Base-by-base conservation (phyloP, 1,140 invertebrate genomes). In the Cryptotermes secundus region DNA sequence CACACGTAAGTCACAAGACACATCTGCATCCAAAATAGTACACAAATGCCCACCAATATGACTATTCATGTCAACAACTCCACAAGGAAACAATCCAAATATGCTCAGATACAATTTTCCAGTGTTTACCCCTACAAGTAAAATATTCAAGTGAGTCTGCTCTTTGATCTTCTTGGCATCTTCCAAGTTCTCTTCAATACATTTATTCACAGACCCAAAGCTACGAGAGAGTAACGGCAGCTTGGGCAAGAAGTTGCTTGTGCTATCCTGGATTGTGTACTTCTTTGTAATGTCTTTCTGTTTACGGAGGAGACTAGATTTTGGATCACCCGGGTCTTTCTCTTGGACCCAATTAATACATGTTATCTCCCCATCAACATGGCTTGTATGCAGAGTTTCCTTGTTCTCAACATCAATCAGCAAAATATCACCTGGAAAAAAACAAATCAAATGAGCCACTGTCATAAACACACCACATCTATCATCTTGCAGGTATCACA, bases 341-440 rank as follows among this genome's bases (percentile, higher is more conserved):
- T 87, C 88, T 83, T 90, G 89, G 38, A 91, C 89, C 91, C 93
- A 94, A 45, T 88, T 90, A n/a, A 94, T 87, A 86, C 89, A 90
- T 35, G 90, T 92, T 84, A 91, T 92, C 86, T 89, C 91, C 87
- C 87, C 91, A 84, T 89, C 91, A 85, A 93, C 90, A 83, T 93
- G 90, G 85, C 93, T 92, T 82, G 92, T 94, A 83, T 96, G 94
- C 34, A 98, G 90, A 45, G 95, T 92, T 87, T 95, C 95, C 87
- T 96, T 96, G 87, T 97, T 96, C 91, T 99, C 97, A 79, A 98
- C 95, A 89, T 97, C 95, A 82, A 97, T 91, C 12, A 98, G 91
- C 34, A 93, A 92, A 0, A 97, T 90, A 86, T 89, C 87, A 84
- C 89, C 91, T 89, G 86, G 85, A 89, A 89, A 14, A n/a, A n/a